Evolutionary conservation across 1,140 invertebrate genomes (phyloP), one percentile per base, ranked within the genome.

Genomic region (Andrena cerasifolii): DNA sequence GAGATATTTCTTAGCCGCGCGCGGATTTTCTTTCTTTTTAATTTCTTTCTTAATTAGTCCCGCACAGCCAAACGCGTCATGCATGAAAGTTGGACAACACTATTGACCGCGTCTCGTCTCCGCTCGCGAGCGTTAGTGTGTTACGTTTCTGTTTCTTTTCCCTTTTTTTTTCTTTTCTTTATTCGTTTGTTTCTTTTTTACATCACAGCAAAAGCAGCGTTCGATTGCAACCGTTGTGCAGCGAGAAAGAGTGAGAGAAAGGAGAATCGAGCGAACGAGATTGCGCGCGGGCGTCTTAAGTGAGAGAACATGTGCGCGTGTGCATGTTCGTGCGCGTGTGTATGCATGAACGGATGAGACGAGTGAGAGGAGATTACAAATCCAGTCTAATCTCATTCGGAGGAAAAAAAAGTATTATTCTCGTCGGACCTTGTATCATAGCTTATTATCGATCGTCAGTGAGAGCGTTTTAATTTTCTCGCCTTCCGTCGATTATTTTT

Each of bases 401-500:
- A 63, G 54, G 33, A 61, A 80, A 81, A 51, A 78, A 88, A 91
- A 92, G 91, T 92, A 92, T 92, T 92, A 92, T 89, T 56, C 84
- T 88, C 81, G 86, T 87, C 84, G 83, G 10, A 89, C n/a, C 84
- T 90, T 92, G 90, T 92, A 91, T 68, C 87, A 90, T 91, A 90
- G 82, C 77, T 85, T 86, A 80, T 87, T 84, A 68, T 84, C 81
- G 70, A 70, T 67, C 78, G 78, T 82, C 70, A 82, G 67, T 72
- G 51, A 78, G 78, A 76, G 66, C 86, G 82, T 85, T 83, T 88
- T 73, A 72, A 40, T 40, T 82, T 82, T 77, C 74, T 75, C 76
- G 74, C 79, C 67, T 87, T 84, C 79, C 76, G 74, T 66, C 83
- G 58, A 83, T 87, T 86, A 85, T 83, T 89, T 75, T 88, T 88